A percentile compares a stretch with the other conserved stretches of the same genome.
Evolutionary conservation across 2,113 vertebrate species (phyloP).

Genomic region (Thalassarche chlororhynchos): DNA sequence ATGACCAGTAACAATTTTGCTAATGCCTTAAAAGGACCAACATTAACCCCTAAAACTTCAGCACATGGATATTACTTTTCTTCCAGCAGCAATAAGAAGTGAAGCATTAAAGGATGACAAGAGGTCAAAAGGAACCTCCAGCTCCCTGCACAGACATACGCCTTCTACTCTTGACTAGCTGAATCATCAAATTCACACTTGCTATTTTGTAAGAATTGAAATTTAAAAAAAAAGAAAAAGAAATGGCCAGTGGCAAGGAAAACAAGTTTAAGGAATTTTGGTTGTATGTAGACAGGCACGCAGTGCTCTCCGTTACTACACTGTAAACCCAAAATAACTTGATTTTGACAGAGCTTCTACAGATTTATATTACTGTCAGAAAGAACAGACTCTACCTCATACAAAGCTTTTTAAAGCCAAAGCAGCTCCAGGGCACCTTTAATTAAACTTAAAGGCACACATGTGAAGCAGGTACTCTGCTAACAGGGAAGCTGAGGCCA

Average conservation of each 20-base stretch:
- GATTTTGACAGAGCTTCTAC: not conserved
- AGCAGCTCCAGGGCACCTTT: not conserved
- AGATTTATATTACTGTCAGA: not conserved
- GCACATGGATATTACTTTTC: not conserved
- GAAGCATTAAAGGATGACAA: not conserved
- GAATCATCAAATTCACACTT: not conserved
- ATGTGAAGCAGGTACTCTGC: not conserved
- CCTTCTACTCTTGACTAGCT: not conserved
- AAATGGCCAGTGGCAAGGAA: not conserved
- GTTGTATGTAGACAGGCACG: not conserved
- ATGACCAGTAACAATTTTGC: not conserved
- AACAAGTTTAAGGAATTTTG: not conserved
- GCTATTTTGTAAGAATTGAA: not conserved
- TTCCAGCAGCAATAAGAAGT: not conserved
- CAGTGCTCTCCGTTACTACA: not conserved
- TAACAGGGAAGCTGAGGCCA: not conserved
- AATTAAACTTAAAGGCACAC: not conserved
- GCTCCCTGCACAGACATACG: not conserved
- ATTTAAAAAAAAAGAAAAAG: not conserved
- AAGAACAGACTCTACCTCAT: not conserved
- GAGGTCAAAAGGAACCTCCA: not conserved
- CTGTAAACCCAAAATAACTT: not conserved
- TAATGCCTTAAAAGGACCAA: not conserved
- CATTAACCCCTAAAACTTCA: not conserved
- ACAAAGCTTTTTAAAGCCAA: not conserved